Evolutionary conservation across 2,888 invertebrate species (phyloP).

Genomic region (Oxyscelio sp.): DNA sequence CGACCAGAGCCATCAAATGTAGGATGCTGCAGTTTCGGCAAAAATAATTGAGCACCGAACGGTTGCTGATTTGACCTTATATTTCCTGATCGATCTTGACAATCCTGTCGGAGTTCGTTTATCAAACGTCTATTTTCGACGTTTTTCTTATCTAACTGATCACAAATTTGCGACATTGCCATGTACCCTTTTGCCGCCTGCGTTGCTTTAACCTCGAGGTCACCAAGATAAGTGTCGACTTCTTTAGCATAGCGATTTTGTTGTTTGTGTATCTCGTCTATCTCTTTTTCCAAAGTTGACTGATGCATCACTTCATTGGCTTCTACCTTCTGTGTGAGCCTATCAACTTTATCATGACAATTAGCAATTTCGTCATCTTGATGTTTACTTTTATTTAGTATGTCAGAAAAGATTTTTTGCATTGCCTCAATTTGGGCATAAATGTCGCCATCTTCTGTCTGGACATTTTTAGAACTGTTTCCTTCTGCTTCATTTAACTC

Average conservation of each 20-base stretch:
- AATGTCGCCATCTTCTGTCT: background rate
- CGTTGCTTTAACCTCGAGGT: background rate
- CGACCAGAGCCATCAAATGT: conserved; percentile 1
- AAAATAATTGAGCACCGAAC: background rate
- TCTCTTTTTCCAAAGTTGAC: background rate
- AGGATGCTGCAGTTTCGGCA: background rate
- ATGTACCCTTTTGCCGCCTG: conserved; percentile 1
- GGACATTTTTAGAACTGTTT: background rate
- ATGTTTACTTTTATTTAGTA: background rate
- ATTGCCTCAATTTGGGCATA: background rate
- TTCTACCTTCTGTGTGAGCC: background rate
- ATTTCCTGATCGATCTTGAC: background rate
- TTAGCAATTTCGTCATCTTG: background rate
- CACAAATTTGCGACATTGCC: conserved; percentile 12
- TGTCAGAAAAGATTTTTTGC: background rate
- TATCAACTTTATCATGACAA: background rate
- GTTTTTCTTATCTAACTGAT: conserved; percentile 5
- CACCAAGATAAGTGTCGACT: background rate
- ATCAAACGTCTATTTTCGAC: background rate
- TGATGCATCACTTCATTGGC: background rate
- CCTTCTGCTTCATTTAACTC: background rate
- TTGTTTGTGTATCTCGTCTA: background rate
- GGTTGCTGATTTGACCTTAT: background rate
- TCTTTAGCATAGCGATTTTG: background rate
- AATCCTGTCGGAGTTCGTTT: background rate